Percentiles rank a stretch among this genome's conserved stretches.
Conservation (phyloP, 2,888 invertebrate species). For the Altica lythri region DNA sequence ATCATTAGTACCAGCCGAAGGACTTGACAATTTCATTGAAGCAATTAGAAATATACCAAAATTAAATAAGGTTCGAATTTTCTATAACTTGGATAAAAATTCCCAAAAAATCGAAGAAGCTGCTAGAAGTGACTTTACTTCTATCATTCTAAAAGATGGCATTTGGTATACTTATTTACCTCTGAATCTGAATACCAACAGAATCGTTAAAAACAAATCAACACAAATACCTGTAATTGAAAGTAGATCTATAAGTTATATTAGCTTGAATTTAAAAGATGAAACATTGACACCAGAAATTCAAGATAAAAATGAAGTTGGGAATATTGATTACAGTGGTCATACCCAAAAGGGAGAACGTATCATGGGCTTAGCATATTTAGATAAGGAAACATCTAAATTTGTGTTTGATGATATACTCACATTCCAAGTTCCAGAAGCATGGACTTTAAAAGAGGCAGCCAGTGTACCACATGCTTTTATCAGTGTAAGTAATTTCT, state of each 20-base stretch:
- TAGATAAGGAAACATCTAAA: slow-evolving; percentile 49
- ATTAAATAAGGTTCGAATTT: slow-evolving; percentile 45
- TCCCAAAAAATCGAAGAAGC: slow-evolving; percentile 70
- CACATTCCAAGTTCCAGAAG: slow-evolving; percentile 71
- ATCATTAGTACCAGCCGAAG: slow-evolving; percentile 50
- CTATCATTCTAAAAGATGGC: slow-evolving; percentile 74
- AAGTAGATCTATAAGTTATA: slow-evolving; percentile 46
- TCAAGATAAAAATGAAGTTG: slow-evolving; percentile 47
- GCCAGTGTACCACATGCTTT: slow-evolving; percentile 83
- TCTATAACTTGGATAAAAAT: slow-evolving; percentile 66
- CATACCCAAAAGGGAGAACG: slow-evolving; percentile 59
- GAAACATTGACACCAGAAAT: slow-evolving; percentile 47
- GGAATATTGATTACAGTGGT: slow-evolving; percentile 53
- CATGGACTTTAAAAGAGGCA: slow-evolving; percentile 75
- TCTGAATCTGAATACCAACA: slow-evolving; percentile 43
- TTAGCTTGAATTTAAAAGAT: slow-evolving; percentile 52
- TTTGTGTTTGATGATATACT: slow-evolving; percentile 55
- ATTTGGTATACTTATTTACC: slow-evolving; percentile 44
- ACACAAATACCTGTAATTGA: slow-evolving; percentile 32
- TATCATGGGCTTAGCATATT: slow-evolving; percentile 69
- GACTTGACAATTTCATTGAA: slow-evolving; percentile 48
- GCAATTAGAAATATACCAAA: slow-evolving; percentile 43
- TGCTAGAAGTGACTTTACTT: slow-evolving; percentile 72
- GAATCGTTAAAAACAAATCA: not conserved
- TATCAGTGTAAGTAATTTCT: slow-evolving; percentile 58